Evolutionary conservation across 2,797 vertebrate species (phyloP), one percentile per base, ranked within the genome.

Genomic region (Coilia nasus): DNA sequence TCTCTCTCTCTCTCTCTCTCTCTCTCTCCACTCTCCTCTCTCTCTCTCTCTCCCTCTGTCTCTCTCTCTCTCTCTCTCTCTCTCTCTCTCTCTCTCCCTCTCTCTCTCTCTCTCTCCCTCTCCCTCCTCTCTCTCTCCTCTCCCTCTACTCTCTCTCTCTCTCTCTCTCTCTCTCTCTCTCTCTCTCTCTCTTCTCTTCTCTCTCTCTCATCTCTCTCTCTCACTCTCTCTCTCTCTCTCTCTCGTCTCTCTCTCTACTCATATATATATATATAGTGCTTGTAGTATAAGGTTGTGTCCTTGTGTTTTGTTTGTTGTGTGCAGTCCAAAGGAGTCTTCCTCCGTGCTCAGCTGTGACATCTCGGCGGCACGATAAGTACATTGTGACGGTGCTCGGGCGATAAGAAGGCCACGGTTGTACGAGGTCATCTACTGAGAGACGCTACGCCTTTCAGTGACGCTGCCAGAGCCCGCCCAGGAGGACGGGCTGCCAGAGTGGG

Each of bases 381-480:
- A 97, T 97, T 7, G 96, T 97, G 89, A 97, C 96, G 9, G 96
- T n/a, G 96, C 90, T 97, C 96, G 62, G 96, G 96, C 64, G 96
- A 97, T 93, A 97, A 97, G 94, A 97, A 97, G 92, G 96, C 96
- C 89, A 97, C 96, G 3, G 96, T 97, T 97, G 81, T 97, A 97
- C 86, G 96, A 97, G 92, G 96, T 96, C 86, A 96, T 97, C 93
- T 97, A 97, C 92, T 97, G 95, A 91, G 95, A 91, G 88, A 64
- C 46, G 83, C 85, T 84, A 54, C 50, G 50, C 50, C 9, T 14
- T 54, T 54, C 84, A 83, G 75, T 83, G 85, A 83, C 75, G 60
- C 92, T 23, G 89, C 84, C 83, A 90, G 89, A 88, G 82, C 62
- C 10, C 6, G 62, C 25, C 62, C 62, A 2, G 62, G 23, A 78